Base-by-base conservation (phyloP, 2,888 invertebrate genomes). In the Eupithecia centaureata region DNA sequence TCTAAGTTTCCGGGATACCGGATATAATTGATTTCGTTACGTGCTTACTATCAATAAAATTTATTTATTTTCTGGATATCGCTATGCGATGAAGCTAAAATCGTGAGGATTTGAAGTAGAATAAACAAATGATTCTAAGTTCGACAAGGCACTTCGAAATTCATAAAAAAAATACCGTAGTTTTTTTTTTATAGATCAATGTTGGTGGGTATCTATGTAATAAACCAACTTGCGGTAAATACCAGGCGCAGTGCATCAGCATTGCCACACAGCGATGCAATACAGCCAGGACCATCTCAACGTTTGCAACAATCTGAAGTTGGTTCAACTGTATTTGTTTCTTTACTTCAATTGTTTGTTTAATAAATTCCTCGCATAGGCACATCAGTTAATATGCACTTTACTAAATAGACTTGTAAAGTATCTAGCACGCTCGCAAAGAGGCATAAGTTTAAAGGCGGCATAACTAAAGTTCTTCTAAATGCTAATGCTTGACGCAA, bases 401-500 rank as follows among this genome's bases (percentile, higher is more conserved):
- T 25, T 10, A 13, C 2, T 25, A 27, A 25, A 27, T 25, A 52
- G 7, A 27, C 52, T 52, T 27, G 52, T 27, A 27, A 52, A 52
- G 27, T 52, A 52, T 52, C 52, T 47, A 27, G 27, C 27, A 15
- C 52, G 27, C 52, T 52, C 15, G 15, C 3, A 7, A 27, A 27
- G 52, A 27, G 27, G 54, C 28, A 56, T n/a, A 57, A 32, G 30
- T 57, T 18, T 22, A 32, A 57, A 30, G 12, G 32, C 30, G 12
- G 57, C 57, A 57, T 57, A 18, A 22, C 57, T 56, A 5, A 32
- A 12, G 3, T 3, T 4, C 57, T 18, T 57, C 1, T 32, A 51
- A 61, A 32, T 32, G 18, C n/a, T 54, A 42, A 58, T 33, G 25
- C 51, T 35, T 28, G 38, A 27, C 42, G 54, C 56, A 30, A 60